These are phyloP conservation scores for Numida meleagris DNA, from an alignment of 2,113 vertebrate genomes.

Conservation along the genomic window DNA sequence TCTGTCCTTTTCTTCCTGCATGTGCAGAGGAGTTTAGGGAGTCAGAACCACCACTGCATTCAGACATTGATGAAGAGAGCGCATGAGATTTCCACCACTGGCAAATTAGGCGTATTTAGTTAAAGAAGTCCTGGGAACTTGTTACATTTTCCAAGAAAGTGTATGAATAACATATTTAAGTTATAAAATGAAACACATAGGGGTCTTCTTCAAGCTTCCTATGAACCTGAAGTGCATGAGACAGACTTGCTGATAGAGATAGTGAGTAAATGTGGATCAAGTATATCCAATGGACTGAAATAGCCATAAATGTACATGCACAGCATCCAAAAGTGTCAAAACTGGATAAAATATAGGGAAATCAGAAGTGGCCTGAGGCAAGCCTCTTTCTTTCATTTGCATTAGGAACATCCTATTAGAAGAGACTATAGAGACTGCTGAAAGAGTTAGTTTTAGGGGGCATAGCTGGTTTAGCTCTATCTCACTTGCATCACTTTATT, in stretches of 20 bases:
- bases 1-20: background rate
- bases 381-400: conserved; percentile 12
- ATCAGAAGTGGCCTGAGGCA: background rate
- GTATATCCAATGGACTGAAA: background rate
- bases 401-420: background rate
- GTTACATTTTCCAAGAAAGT: background rate
- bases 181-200: conserved; percentile 39
- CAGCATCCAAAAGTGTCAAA: conserved; percentile 5
- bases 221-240: background rate
- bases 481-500: background rate
- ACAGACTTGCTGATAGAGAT: background rate
- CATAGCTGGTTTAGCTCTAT: too few species aligned
- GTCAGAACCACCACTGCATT: background rate
- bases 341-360: background rate
- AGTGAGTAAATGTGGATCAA: background rate
- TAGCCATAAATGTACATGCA: background rate
- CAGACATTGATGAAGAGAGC: background rate
- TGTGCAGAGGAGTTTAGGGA: background rate
- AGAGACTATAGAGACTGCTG: background rate
- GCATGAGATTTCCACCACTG: background rate
- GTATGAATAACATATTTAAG: background rate
- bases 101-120: background rate
- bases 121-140: background rate
- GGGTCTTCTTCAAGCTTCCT: conserved; percentile 28
- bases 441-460: too few species aligned